A percentile compares a stretch with the other conserved stretches of the same genome.
These are phyloP conservation scores for Clostera curtula DNA, from an alignment of 2,888 invertebrate species.

Conservation along the genomic window DNA sequence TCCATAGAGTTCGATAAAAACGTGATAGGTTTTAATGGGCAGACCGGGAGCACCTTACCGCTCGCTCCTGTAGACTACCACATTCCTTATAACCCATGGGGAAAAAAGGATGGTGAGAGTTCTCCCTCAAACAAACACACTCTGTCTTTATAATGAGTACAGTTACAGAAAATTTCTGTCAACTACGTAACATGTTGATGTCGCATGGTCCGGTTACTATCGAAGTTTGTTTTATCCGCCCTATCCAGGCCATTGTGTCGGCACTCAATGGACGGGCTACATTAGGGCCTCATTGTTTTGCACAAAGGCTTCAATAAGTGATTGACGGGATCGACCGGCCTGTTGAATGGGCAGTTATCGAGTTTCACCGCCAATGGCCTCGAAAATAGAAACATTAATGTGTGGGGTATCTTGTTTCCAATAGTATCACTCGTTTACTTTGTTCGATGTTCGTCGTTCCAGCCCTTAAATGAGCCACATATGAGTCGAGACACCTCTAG, in stretches of 20 bases:
- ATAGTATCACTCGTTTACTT: too few species aligned
- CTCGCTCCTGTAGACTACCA: too few species aligned
- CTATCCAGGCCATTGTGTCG: constrained; percentile 14
- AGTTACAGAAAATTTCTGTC: neutral
- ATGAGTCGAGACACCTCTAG: too few species aligned
- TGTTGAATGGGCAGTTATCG: neutral
- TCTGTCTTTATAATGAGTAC: neutral
- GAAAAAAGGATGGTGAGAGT: too few species aligned
- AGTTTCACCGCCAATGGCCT: neutral
- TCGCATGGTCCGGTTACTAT: constrained; percentile 20
- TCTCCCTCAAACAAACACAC: neutral
- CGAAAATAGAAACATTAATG: too few species aligned
- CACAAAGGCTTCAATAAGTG: constrained; percentile 15
- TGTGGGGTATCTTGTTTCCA: too few species aligned
- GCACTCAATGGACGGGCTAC: constrained; percentile 8
- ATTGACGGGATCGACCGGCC: constrained; percentile 8
- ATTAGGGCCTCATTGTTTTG: constrained; percentile 17
- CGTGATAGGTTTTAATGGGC: too few species aligned
- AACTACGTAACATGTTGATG: constrained; percentile 16
- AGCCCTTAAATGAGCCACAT: too few species aligned
- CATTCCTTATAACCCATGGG: too few species aligned
- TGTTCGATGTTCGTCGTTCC: too few species aligned
- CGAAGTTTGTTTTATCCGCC: constrained; percentile 20
- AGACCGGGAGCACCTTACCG: too few species aligned
- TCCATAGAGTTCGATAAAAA: too few species aligned